A percentile compares a stretch with the other conserved stretches of the same genome.
phyloP scores from a whole-genome alignment of 2,113 vertebrate genomes.

The Dissostichus mawsoni region DNA sequence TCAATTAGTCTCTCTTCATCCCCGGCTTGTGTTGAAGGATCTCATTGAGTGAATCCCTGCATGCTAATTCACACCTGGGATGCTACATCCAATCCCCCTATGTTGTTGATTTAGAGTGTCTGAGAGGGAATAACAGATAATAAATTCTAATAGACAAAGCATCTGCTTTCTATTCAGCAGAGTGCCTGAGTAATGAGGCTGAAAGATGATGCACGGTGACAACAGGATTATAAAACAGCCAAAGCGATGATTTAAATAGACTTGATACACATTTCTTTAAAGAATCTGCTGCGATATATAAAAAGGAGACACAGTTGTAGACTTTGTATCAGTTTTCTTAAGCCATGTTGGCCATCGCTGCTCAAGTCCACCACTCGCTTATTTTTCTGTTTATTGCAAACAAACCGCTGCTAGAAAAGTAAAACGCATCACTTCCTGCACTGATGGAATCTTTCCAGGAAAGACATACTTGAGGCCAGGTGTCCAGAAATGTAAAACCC shows the following conservation, averaged over 20 bases:
- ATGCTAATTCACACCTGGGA: conserved; percentile 10
- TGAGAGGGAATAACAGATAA: neutral
- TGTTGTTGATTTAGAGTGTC: conserved; percentile 10
- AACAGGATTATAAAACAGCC: conserved; percentile 9
- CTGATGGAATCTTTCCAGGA: conserved; percentile 37
- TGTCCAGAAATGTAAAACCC: conserved; percentile 10
- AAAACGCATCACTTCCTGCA: conserved; percentile 31
- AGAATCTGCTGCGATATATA: neutral
- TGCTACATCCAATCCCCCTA: neutral
- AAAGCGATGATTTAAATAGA: neutral
- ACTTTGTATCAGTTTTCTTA: neutral
- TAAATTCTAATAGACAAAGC: conserved; percentile 12
- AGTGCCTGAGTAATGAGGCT: conserved; percentile 28
- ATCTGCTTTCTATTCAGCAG: conserved; percentile 38
- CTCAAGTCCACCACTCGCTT: neutral
- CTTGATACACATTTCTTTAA: neutral
- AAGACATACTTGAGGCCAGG: neutral
- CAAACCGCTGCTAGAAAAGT: neutral
- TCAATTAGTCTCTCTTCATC: neutral
- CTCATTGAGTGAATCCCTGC: too few relatives aligned
- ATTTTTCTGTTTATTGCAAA: conserved; percentile 48
- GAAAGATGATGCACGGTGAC: conserved; percentile 25
- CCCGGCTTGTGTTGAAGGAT: too few relatives aligned
- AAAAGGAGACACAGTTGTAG: neutral
- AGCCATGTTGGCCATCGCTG: neutral